These are phyloP conservation scores for Trachelus tabidus DNA, from an alignment of 2,888 invertebrate species.

Conservation along the genomic window DNA sequence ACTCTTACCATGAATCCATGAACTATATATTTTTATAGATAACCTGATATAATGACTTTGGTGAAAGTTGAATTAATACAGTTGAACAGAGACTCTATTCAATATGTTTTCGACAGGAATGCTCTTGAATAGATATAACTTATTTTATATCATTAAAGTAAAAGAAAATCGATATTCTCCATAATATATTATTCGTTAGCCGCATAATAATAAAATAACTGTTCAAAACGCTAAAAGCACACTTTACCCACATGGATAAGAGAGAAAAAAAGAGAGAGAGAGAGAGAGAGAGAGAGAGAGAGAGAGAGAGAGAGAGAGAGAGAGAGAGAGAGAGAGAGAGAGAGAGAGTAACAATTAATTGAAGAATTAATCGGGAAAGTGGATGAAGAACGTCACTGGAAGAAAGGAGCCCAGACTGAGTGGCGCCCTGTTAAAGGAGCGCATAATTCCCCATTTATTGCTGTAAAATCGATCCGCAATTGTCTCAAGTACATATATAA, in stretches of 20 bases:
- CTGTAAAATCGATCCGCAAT: not conserved
- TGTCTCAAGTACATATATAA: not conserved
- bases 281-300: too few relatives aligned
- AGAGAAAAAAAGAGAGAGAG: too few relatives aligned
- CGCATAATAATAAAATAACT: too few relatives aligned
- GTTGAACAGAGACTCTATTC: not conserved
- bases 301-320: too few relatives aligned
- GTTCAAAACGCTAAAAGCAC: not conserved
- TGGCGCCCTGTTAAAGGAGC: slow-evolving; percentile 23
- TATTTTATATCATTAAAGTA: too few relatives aligned
- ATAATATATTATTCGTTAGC: too few relatives aligned
- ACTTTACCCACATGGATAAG: not conserved
- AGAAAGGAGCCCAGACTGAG: slow-evolving; percentile 25
- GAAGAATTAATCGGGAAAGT: slow-evolving; percentile 5
- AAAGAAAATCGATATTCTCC: too few relatives aligned
- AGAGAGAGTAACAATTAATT: slow-evolving; percentile 20
- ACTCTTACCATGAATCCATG: not conserved
- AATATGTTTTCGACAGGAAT: too few relatives aligned
- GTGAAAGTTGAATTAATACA: not conserved
- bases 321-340: too few relatives aligned
- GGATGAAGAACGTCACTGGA: slow-evolving; percentile 16
- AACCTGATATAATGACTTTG: not conserved
- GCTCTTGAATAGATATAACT: too few relatives aligned
- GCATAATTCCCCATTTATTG: slow-evolving; percentile 24
- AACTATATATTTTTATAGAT: not conserved